Base-by-base conservation (phyloP, 1,140 invertebrate genomes). In the Homalodisca vitripennis region DNA sequence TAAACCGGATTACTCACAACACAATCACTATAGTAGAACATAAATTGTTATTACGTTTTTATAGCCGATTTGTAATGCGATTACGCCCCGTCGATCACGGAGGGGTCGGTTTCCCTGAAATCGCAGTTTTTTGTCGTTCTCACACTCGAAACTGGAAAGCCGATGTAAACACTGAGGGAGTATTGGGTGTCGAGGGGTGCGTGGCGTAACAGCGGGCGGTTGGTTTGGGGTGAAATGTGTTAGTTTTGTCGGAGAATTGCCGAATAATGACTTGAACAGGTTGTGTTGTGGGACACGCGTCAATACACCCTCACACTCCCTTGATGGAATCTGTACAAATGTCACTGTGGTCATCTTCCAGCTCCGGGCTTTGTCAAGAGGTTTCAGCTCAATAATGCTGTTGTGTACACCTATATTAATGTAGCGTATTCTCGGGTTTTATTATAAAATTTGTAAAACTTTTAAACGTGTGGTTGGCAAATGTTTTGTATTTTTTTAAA, bases 31-130 rank as follows among this genome's bases (percentile, higher is more conserved):
- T 22, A 22, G 34, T 41, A 17, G 6, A 51, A 51, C 48, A 51
- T 51, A 51, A 51, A 51, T 51, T 51, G 48, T 51, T 51, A 51
- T 51, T 51, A 51, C n/a, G 48, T 51, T 51, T 51, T 51, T 51
- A 51, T 51, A 51, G 48, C 48, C 3, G 48, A 51, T 51, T 51
- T 51, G 48, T 51, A 51, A 51, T 3, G 14, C 14, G 48, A 51
- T 51, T 51, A 51, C 48, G 48, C 48, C 48, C 48, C 48, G 22
- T 14, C 48, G 48, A 51, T 51, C 48, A 3, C 34, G 34, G n/a
- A n/a, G n/a, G 48, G 48, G 48, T 20, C 48, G 6, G 48, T 10
- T 51, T 51, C 48, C 48, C 48, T 3, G 22, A 51, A 51, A 51
- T 51, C 48, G n/a, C 48, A 22, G 48, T 51, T 51, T 51, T 51